Evolutionary conservation across 2,113 vertebrate genomes (phyloP), one percentile per base, ranked within the genome.

Genomic region (Todiramphus chloris): DNA sequence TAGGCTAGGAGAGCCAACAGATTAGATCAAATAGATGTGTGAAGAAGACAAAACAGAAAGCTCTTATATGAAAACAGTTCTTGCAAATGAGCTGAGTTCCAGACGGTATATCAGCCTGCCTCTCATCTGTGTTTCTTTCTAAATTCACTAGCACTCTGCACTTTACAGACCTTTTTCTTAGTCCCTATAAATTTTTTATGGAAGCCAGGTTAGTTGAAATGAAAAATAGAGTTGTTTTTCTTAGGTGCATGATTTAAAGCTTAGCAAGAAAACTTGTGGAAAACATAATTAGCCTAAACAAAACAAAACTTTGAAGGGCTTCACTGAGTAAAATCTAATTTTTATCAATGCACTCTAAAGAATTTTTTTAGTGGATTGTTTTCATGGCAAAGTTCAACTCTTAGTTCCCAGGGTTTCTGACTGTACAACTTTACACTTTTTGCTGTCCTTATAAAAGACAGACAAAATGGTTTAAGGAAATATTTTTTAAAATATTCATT

Each of bases 401-500:
- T 84, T 50, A 72, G 60, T 94, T 94, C 96, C 90, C 94, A 94
- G 81, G 37, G 51, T 92, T 94, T 95, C 63, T 94, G 62, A 76
- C 58, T 92, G 37, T 63, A 87, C 4, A 5, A 79, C 23, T 82
- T 73, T 87, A 87, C 62, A 82, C 48, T 68, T 96, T 84, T 93
- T 53, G 63, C 69, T 89, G 28, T 91, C 74, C 62, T 87, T 89
- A 55, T 70, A 64, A 91, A 95, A 82, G n/a, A 58, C 33, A 92
- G 90, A 63, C 30, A 81, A 91, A 95, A 87, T 93, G 23, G n/a
- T 91, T 96, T 91, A 89, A 89, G 90, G 81, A 96, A 96, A 96
- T 96, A 85, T 97, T 97, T 97, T 94, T 66, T 1, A 13, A 97
- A 94, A 97, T 94, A 96, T 95, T 96, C 94, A 87, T 93, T 96